Percentiles rank a stretch among this genome's conserved stretches.
These are phyloP conservation scores for Rhodeus uyekii DNA, from an alignment of 2,797 vertebrate genomes.

Conservation along the genomic window DNA sequence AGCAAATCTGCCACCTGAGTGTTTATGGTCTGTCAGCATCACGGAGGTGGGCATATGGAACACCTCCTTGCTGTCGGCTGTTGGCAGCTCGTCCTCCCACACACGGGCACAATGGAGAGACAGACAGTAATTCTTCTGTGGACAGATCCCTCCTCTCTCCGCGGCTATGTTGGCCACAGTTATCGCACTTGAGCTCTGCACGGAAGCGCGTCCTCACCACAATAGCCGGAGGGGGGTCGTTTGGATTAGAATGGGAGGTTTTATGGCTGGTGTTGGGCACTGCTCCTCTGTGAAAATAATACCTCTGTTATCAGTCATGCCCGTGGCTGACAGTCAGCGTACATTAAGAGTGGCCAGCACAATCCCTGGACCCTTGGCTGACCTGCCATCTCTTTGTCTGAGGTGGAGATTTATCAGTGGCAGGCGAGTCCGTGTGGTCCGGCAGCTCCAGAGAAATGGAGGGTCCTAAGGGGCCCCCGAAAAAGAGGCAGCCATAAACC, in stretches of 20 bases:
- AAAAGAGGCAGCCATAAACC: constrained; percentile 53
- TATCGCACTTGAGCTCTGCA: constrained; percentile 53
- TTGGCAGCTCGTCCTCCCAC: constrained; percentile 53
- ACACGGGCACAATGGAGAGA: constrained; percentile 54
- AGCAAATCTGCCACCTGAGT: constrained; percentile 44
- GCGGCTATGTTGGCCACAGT: constrained; percentile 37
- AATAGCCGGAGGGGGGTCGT: constrained; percentile 59
- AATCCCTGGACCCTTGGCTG: constrained; percentile 63
- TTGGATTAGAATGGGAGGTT: constrained; percentile 59
- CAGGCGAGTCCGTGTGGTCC: constrained; percentile 62
- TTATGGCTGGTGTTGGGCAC: constrained; percentile 60
- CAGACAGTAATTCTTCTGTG: constrained; percentile 49
- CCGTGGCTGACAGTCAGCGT: constrained; percentile 56
- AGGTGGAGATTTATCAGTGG: constrained; percentile 60
- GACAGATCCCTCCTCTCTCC: constrained; percentile 38
- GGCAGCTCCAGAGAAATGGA: constrained; percentile 53
- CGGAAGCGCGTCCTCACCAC: constrained; percentile 44
- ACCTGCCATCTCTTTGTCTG: constrained; percentile 57
- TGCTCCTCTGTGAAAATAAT: constrained; percentile 59
- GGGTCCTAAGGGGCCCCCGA: constrained; percentile 43
- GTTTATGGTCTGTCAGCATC: constrained; percentile 49
- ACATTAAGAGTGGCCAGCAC: constrained; percentile 59
- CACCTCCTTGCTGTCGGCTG: constrained; percentile 38
- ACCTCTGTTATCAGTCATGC: constrained; percentile 61
- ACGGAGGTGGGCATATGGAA: constrained; percentile 50